A percentile compares a stretch with the other conserved stretches of the same genome.
phyloP scores from a whole-genome alignment of 1,140 invertebrate genomes.

The Aphelinus atriplicis region DNA sequence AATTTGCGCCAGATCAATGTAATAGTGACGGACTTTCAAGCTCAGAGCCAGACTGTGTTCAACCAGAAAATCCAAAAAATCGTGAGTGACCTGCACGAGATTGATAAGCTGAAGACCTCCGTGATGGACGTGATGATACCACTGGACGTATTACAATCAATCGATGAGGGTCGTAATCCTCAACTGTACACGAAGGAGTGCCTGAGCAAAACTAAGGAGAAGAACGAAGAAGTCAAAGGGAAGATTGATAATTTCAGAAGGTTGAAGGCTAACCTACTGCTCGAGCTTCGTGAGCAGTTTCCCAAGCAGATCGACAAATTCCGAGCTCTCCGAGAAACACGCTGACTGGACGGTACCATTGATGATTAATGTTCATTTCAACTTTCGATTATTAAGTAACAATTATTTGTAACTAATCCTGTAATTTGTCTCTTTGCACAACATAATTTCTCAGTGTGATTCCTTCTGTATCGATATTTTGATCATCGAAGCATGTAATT shows the following conservation, averaged over 20 bases:
- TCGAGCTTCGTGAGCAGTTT: background rate
- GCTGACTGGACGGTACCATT: too few species aligned
- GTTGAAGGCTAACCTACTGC: constrained; percentile 10
- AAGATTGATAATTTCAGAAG: constrained; percentile 8
- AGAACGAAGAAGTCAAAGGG: constrained; percentile 17
- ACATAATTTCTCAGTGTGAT: too few species aligned
- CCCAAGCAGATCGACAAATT: constrained; percentile 7
- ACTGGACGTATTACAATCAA: constrained; percentile 8
- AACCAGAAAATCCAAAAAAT: constrained; percentile 24
- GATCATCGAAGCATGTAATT: too few species aligned
- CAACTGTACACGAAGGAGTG: constrained; percentile 4
- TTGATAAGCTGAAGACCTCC: constrained; percentile 7
- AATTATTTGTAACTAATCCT: too few species aligned
- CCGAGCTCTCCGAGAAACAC: background rate
- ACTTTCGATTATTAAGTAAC: too few species aligned
- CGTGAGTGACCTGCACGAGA: background rate
- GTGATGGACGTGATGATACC: constrained; percentile 14
- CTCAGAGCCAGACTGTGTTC: background rate
- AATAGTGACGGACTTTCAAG: constrained; percentile 17
- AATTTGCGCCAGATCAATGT: constrained; percentile 21
- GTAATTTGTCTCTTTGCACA: too few species aligned
- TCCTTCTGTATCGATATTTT: too few species aligned
- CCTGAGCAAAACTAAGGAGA: background rate
- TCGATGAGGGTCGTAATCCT: constrained; percentile 19
- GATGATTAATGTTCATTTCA: too few species aligned